Evolutionary conservation across 2,888 invertebrate genomes (phyloP), one percentile per base, ranked within the genome.

Genomic region (Synergus laeviventris): DNA sequence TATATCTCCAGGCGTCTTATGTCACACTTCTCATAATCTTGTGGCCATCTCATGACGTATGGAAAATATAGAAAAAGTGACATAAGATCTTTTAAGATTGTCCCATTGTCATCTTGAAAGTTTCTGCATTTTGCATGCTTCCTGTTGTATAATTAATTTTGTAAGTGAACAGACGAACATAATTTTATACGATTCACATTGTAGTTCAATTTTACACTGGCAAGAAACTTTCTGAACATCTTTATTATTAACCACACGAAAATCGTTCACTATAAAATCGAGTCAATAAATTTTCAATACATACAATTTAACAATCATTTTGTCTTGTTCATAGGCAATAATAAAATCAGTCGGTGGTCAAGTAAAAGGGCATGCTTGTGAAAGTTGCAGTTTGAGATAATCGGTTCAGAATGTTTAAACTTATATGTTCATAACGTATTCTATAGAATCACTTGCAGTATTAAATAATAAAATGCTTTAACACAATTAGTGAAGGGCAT

Each of bases 361-460:
- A 70, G 70, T 49, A 70, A 70, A 70, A 70, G 70, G 70, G 49
- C 70, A 31, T 5, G 14, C 42, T 42, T 49, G 70, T 49, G 70
- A 49, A 70, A 70, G 49, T 70, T 70, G 70, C 70, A 70, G 49
- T 49, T 70, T 70, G 49, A 70, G 31, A 24, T 70, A 70, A 70
- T 70, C 70, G n/a, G 31, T 70, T 16, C 31, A n/a, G 49, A 70
- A 70, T 70, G 49, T 70, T 70, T 49, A 49, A 70, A 70, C 5
- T 36, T 31, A 42, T 39, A 12, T n/a, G 5, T 49, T 31, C 12
- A 45, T 11, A 49, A 70, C 31, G n/a, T 70, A 70, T 49, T 16
- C 31, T 31, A n/a, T n/a, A 31, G 31, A 70, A 49, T 49, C 49
- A 66, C 31, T 24, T 24, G 24, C n/a, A 31, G 16, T 49, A 36